Evolutionary conservation across 1,140 invertebrate genomes (phyloP).

Genomic region (Sitobion miscanthi): DNA sequence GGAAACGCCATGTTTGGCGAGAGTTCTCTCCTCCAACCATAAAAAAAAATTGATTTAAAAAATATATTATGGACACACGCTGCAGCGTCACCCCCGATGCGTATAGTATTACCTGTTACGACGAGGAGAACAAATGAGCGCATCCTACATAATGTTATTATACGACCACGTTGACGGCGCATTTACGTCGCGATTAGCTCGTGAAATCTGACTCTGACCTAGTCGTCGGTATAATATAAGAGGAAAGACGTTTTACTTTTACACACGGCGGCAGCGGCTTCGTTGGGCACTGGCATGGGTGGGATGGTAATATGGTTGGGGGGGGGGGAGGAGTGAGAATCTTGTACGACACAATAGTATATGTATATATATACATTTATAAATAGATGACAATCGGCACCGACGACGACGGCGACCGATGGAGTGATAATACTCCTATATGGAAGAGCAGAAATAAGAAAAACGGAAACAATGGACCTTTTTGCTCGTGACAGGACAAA

Average conservation of each 20-base stretch:
- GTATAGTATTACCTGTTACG: slow-evolving; percentile 16
- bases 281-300: neutral
- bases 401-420: slow-evolving; percentile 32
- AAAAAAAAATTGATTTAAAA: neutral
- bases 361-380: neutral
- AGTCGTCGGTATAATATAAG: neutral
- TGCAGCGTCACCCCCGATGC: neutral
- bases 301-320: neutral
- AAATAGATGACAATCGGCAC: slow-evolving; percentile 51
- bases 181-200: slow-evolving; percentile 33
- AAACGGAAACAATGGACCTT: slow-evolving; percentile 53
- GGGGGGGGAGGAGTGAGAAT: neutral
- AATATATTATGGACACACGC: neutral
- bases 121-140: neutral
- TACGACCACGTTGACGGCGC: neutral
- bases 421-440: slow-evolving; percentile 44
- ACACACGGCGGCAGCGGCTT: neutral
- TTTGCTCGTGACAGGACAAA: slow-evolving; percentile 53
- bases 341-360: slow-evolving; percentile 40
- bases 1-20: slow-evolving; percentile 37
- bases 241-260: slow-evolving; percentile 23
- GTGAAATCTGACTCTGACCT: slow-evolving; percentile 48
- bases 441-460: slow-evolving; percentile 28
- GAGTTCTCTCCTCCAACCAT: neutral
- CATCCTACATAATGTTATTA: neutral